These are phyloP conservation scores for Hylaea fasciaria DNA, from an alignment of 2,888 invertebrate genomes.

Conservation along the genomic window DNA sequence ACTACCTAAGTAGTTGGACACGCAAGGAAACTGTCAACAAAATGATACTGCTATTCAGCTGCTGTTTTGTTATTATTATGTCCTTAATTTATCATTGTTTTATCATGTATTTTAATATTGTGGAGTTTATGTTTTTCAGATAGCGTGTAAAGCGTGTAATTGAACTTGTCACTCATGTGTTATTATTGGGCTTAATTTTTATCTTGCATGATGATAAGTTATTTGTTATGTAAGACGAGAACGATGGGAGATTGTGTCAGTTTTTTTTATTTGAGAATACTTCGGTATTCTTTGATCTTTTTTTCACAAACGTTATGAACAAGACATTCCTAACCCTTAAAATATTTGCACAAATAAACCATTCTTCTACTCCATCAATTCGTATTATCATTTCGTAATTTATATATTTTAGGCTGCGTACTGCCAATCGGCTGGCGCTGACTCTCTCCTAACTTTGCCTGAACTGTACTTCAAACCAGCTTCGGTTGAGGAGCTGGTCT, in stretches of 20 bases:
- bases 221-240: constrained; percentile 4
- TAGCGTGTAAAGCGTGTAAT: constrained; percentile 11
- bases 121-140: constrained; percentile 12
- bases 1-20: too few relatives aligned
- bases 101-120: neutral
- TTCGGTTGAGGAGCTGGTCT: constrained; percentile 84
- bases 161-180: constrained; percentile 7
- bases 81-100: neutral
- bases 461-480: constrained; percentile 91
- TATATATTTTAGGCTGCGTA: constrained; percentile 85
- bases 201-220: constrained; percentile 10
- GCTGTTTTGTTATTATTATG: too few relatives aligned
- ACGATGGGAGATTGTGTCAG: neutral
- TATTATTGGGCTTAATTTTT: constrained; percentile 25
- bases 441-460: constrained; percentile 90
- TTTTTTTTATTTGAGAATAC: too few relatives aligned
- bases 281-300: too few relatives aligned
- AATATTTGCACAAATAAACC: too few relatives aligned
- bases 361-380: neutral
- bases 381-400: neutral
- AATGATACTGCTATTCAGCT: too few relatives aligned
- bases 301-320: too few relatives aligned
- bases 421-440: constrained; percentile 86
- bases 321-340: too few relatives aligned
- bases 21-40: too few relatives aligned